Conservation (phyloP, 2,888 invertebrate species). For the Agapetus fuscipes region DNA sequence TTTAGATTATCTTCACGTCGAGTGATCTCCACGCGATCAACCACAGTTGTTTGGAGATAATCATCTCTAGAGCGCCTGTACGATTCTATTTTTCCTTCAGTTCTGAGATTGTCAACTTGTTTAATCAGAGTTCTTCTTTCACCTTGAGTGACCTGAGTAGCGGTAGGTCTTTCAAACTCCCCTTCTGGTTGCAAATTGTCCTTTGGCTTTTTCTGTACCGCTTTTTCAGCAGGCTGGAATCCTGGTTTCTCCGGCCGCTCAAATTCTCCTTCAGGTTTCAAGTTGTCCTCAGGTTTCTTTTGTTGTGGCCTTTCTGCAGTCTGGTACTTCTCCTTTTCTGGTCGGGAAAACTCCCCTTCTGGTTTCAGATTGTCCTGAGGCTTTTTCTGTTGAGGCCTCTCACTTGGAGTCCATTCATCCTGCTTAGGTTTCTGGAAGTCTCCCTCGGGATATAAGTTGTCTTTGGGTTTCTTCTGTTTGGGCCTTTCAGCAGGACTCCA, state of each 20-base stretch:
- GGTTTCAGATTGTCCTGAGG: slow-evolving; percentile 36
- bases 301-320: slow-evolving; percentile 36
- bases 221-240: slow-evolving; percentile 35
- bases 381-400: slow-evolving; percentile 26
- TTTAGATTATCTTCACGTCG: slow-evolving; percentile 36
- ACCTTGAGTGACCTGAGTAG: slow-evolving; percentile 44
- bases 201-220: slow-evolving; percentile 34
- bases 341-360: slow-evolving; percentile 49
- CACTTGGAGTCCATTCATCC: slow-evolving; percentile 25
- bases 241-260: slow-evolving; percentile 29
- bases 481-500: slow-evolving; percentile 34
- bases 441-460: slow-evolving; percentile 38
- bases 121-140: slow-evolving; percentile 33
- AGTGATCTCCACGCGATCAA: slow-evolving; percentile 37
- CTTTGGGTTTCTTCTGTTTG: slow-evolving; percentile 30
- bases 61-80: slow-evolving; percentile 34
- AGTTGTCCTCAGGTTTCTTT: slow-evolving; percentile 39
- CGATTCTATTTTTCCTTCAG: slow-evolving; percentile 44
- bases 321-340: slow-evolving; percentile 29
- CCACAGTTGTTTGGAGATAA: slow-evolving; percentile 27
- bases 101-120: slow-evolving; percentile 46
- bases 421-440: slow-evolving; percentile 32
- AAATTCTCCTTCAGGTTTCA: slow-evolving; percentile 47
- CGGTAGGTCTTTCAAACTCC: slow-evolving; percentile 37
- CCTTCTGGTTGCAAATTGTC: slow-evolving; percentile 40